Conservation (phyloP, 1,140 invertebrate genomes). For the Brachionus asplanchnoidis region DNA sequence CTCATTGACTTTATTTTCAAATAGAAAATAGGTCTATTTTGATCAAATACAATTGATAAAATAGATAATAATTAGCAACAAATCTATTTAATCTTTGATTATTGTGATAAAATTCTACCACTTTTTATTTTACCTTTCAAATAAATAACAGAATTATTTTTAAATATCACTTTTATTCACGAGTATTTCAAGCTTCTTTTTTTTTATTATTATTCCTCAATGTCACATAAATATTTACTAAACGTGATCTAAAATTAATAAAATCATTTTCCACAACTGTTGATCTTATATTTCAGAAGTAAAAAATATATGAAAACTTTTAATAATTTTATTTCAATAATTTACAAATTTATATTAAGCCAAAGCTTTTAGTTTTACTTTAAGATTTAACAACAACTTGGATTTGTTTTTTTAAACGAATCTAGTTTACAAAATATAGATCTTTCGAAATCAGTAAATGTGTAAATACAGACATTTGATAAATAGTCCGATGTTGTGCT, state of each 20-base stretch:
- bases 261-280: not conserved
- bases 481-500: conserved; percentile 9
- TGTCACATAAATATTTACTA: not conserved
- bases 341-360: not conserved
- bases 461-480: conserved; percentile 33
- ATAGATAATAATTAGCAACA: no score
- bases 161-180: not conserved
- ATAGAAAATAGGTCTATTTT: no score
- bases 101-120: not conserved
- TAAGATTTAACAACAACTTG: conserved; percentile 7
- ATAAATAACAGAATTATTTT: not conserved
- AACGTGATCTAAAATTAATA: not conserved
- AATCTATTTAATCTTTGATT: no score
- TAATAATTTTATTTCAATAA: conserved; percentile 2
- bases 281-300: no score
- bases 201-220: not conserved
- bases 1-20: no score
- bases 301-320: not conserved
- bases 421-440: conserved; percentile 27
- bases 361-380: not conserved
- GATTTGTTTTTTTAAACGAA: conserved; percentile 18
- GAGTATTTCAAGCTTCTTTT: not conserved
- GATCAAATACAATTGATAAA: no score
- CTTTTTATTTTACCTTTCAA: not conserved
- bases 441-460: conserved; percentile 21